These are phyloP conservation scores for Bryconaethiops microstoma DNA, from an alignment of 2,797 vertebrate genomes.

Conservation along the genomic window DNA sequence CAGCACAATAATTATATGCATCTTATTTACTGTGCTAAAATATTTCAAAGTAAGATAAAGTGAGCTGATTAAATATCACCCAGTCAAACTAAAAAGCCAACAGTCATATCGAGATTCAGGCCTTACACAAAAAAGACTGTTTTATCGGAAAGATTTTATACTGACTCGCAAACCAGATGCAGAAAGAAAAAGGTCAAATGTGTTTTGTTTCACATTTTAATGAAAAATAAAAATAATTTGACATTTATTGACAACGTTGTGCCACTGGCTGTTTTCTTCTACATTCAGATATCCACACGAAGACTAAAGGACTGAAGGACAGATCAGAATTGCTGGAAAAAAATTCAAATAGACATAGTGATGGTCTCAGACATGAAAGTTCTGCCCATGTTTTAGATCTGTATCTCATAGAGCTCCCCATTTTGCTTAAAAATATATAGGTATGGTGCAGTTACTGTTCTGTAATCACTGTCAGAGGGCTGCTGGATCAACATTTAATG, in stretches of 20 bases:
- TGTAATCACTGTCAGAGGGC: constrained; percentile 44
- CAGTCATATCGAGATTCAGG: not conserved
- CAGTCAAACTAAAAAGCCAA: not conserved
- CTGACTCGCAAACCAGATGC: not conserved
- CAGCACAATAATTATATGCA: not conserved
- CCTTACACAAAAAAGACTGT: constrained; percentile 8
- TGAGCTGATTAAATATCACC: not conserved
- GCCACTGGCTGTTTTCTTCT: not conserved
- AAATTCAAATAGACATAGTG: constrained; percentile 18
- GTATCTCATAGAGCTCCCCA: constrained; percentile 35
- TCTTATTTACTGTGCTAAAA: not conserved
- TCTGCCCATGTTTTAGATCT: constrained; percentile 17
- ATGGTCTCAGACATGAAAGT: constrained; percentile 41
- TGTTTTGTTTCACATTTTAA: constrained; percentile 48
- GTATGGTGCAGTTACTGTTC: constrained; percentile 41
- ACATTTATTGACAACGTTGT: constrained; percentile 13
- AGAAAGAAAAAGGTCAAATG: constrained; percentile 23
- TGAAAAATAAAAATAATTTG: constrained; percentile 47
- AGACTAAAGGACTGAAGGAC: not conserved
- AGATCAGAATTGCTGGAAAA: not conserved
- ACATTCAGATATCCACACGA: constrained; percentile 39
- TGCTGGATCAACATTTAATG: constrained; percentile 41
- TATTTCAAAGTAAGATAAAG: constrained; percentile 4
- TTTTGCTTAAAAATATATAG: constrained; percentile 71
- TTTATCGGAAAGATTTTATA: constrained; percentile 25